Evolutionary conservation across 2,888 invertebrate species (phyloP), one percentile per base, ranked within the genome.

Genomic region (Cerastoderma edule): DNA sequence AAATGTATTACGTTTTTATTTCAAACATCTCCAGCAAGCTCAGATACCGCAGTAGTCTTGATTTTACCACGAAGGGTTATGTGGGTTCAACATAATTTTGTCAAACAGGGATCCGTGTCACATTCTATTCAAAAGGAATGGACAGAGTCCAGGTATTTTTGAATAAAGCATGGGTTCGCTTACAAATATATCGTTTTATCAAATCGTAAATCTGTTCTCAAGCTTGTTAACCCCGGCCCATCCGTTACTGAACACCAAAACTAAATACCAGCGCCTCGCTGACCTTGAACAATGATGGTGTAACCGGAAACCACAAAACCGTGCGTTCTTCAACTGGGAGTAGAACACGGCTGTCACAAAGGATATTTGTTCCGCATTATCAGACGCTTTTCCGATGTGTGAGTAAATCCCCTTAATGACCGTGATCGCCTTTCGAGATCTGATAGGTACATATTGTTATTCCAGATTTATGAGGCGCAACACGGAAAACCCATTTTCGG

Each of bases 381-480:
- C 53, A 64, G 66, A 67, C 67, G 46, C 50, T 63, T 67, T 67
- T 63, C 35, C 63, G 56, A 60, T 65, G 67, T 67, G 70, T 63
- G 53, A 67, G 53, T 70, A 71, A 71, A 75, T 67, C 75, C 28
- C 46, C 63, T 63, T 67, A 75, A 75, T 67, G 57, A 75, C 75
- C 30, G n/a, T n/a, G 71, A 71, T 75, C 75, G 60, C 22, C 70
- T 75, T 75, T 71, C 70, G 35, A 16, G 19, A 35, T 50, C 22
- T 60, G 67, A 63, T 53, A 50, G 33, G 60, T 57, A 63, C 50
- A 35, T 63, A 72, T 69, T 71, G 60, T 60, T 60, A 60, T 60
- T 27, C 39, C 48, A 75, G 50, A 39, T 75, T 57, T 46, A 54
- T 35, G 57, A 57, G 66, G 35, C 24, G 32, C 46, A 46, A 69